Conservation (phyloP, 2,888 invertebrate genomes). For the Gibbula magus region DNA sequence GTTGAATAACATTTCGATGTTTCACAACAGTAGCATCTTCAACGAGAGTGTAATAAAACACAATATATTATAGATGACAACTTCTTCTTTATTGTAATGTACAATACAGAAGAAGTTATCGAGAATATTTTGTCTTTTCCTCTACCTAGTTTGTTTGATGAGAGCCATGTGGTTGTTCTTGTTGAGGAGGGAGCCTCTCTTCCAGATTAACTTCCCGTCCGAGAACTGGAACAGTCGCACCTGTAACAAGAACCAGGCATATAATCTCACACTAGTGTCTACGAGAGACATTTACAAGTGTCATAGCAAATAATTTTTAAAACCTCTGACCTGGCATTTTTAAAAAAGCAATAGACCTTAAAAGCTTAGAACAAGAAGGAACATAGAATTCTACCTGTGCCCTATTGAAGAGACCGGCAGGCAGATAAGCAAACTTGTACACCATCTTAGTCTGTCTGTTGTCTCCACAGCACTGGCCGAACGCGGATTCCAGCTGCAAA, state of each 20-base stretch:
- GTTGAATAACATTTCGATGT: too few relatives aligned
- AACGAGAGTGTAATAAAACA: too few relatives aligned
- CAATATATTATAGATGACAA: too few relatives aligned
- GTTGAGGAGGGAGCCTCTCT: slow-evolving; percentile 71
- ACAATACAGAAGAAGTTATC: too few relatives aligned
- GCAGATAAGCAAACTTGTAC: slow-evolving; percentile 72
- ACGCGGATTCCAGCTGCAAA: slow-evolving; percentile 63
- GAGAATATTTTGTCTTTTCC: too few relatives aligned
- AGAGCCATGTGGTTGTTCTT: slow-evolving; percentile 73
- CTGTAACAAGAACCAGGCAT: slow-evolving; percentile 43
- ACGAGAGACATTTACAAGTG: not conserved
- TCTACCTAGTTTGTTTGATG: slow-evolving; percentile 60
- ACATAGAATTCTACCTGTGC: slow-evolving; percentile 59
- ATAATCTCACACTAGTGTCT: not conserved
- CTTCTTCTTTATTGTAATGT: too few relatives aligned
- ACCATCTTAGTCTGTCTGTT: slow-evolving; percentile 65
- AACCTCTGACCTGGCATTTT: too few relatives aligned
- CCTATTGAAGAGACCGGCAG: slow-evolving; percentile 74
- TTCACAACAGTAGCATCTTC: too few relatives aligned
- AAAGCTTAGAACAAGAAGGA: too few relatives aligned
- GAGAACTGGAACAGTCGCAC: slow-evolving; percentile 72
- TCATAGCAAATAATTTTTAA: too few relatives aligned
- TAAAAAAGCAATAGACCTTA: too few relatives aligned
- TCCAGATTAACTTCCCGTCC: slow-evolving; percentile 72
- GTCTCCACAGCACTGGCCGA: slow-evolving; percentile 43